A percentile compares a stretch with the other conserved stretches of the same genome.
phyloP scores from a whole-genome alignment of 2,113 vertebrate genomes.

The Serilophus lunatus region DNA sequence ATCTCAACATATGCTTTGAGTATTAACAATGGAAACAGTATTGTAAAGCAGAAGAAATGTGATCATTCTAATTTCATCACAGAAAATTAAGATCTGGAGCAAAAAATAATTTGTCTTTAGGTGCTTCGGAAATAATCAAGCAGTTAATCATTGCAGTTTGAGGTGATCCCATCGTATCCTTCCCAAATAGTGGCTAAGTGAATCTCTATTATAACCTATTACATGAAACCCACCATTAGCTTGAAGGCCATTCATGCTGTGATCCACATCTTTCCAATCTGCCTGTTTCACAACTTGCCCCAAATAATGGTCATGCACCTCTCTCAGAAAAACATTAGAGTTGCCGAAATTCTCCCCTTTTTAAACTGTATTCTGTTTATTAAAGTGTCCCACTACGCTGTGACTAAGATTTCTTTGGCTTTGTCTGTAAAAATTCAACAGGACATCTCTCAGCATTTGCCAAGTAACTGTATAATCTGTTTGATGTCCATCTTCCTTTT shows the following conservation, averaged over 20 bases:
- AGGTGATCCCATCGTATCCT: not conserved
- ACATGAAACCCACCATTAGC: not conserved
- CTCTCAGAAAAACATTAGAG: not conserved
- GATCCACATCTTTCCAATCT: not conserved
- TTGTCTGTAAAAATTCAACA: not conserved
- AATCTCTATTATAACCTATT: not conserved
- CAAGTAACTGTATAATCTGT: not conserved
- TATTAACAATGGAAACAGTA: not conserved
- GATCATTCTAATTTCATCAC: not conserved
- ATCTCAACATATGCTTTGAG: not conserved
- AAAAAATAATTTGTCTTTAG: not conserved
- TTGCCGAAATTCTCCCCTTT: not conserved
- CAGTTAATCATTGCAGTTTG: not conserved
- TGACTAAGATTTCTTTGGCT: not conserved
- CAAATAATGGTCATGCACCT: not conserved
- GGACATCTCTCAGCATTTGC: not conserved
- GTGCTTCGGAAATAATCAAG: not conserved
- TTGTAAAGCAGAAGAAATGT: not conserved
- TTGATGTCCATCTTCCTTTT: conserved; percentile 7
- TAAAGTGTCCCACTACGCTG: not conserved
- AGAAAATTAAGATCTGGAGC: not conserved
- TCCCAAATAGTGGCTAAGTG: not conserved
- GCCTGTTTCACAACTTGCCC: not conserved
- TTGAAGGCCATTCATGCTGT: not conserved
- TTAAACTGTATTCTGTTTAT: not conserved